Evolutionary conservation across 2,113 vertebrate genomes (phyloP).

Genomic region (Aldabrachelys gigantea): DNA sequence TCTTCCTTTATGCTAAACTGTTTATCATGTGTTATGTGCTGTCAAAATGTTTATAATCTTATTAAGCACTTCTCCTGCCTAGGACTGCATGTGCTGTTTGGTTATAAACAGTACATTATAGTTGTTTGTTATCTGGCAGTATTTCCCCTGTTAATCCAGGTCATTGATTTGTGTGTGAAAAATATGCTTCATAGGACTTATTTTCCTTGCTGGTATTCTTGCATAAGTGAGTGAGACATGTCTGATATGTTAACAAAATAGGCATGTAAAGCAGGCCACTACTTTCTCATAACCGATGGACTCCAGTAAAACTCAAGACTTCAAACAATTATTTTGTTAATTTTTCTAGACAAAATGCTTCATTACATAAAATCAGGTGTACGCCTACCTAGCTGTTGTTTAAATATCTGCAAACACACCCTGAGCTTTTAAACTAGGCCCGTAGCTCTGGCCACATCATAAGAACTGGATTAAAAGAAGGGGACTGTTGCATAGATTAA

Average conservation of each 20-base stretch:
- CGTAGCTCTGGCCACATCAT: not conserved
- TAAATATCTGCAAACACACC: not conserved
- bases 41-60: slow-evolving; percentile 38
- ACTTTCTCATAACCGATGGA: not conserved
- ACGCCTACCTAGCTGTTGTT: not conserved
- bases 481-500: not conserved
- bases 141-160: not conserved
- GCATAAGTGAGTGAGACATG: not conserved
- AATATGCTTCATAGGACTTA: not conserved
- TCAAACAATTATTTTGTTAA: not conserved
- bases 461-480: not conserved
- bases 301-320: not conserved
- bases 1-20: not conserved
- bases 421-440: not conserved
- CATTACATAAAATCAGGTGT: not conserved
- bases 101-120: slow-evolving; percentile 9
- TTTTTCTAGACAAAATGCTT: not conserved
- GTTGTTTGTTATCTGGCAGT: slow-evolving; percentile 17
- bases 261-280: not conserved
- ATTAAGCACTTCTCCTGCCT: not conserved
- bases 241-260: not conserved
- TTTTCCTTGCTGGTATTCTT: not conserved
- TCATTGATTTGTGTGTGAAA: not conserved
- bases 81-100: not conserved
- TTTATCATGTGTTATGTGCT: slow-evolving; percentile 21